A percentile compares a stretch with the other conserved stretches of the same genome.
Evolutionary conservation across 2,888 invertebrate genomes (phyloP).

Genomic region (Cylloceria caligata): DNA sequence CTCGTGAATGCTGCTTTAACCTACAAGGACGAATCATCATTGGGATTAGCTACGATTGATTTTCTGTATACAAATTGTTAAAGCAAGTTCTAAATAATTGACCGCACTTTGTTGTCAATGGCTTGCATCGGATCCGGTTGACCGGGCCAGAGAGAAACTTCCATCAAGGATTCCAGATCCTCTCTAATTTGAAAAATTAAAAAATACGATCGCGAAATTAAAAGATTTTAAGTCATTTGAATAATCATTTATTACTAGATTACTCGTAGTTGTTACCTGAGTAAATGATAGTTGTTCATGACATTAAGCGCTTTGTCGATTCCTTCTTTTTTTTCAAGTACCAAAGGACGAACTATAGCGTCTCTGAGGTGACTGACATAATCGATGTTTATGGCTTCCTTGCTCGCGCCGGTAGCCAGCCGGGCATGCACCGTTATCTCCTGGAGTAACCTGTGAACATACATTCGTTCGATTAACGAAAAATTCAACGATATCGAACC

Average conservation of each 20-base stretch:
- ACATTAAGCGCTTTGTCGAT: slow-evolving; percentile 89
- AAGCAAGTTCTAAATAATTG: not conserved
- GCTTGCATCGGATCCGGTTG: slow-evolving; percentile 91
- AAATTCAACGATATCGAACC: slow-evolving; percentile 10
- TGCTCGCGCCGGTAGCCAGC: slow-evolving; percentile 86
- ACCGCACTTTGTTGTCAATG: slow-evolving; percentile 90
- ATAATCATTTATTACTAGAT: not conserved
- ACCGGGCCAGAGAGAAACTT: slow-evolving; percentile 94
- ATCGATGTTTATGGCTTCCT: slow-evolving; percentile 93
- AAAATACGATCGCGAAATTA: not conserved
- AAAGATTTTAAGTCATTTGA: not conserved
- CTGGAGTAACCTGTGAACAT: slow-evolving; percentile 76
- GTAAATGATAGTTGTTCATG: slow-evolving; percentile 93
- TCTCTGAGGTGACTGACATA: slow-evolving; percentile 93
- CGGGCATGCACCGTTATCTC: slow-evolving; percentile 81
- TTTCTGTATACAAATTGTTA: not conserved
- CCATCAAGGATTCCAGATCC: slow-evolving; percentile 95
- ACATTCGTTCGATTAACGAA: not conserved
- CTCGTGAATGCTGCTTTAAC: slow-evolving; percentile 97
- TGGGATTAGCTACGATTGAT: slow-evolving; percentile 6
- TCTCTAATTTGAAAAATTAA: slow-evolving; percentile 86
- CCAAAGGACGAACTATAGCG: slow-evolving; percentile 91
- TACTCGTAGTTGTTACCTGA: slow-evolving; percentile 82
- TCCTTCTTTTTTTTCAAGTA: slow-evolving; percentile 89
- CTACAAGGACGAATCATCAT: slow-evolving; percentile 83